phyloP scores from a whole-genome alignment of 2,888 invertebrate genomes.

The Dasypolia templi region DNA sequence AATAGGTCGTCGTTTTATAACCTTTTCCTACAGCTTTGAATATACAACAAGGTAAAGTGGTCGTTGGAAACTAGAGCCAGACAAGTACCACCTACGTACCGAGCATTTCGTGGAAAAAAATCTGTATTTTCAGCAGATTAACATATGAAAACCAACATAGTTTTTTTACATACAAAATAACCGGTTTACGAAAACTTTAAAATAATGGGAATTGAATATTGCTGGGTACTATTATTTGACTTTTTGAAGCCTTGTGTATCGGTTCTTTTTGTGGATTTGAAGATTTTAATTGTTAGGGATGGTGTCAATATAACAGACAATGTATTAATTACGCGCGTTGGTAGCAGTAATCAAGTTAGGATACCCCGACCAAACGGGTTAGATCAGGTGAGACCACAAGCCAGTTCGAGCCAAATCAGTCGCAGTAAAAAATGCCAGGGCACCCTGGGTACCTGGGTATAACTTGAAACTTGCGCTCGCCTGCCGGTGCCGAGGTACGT shows the following conservation, averaged over 20 bases:
- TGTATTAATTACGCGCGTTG: background rate
- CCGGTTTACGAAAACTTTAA: background rate
- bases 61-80: conserved; percentile 21
- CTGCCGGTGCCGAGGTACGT: too few relatives aligned
- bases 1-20: background rate
- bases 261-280: background rate
- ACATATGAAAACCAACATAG: background rate
- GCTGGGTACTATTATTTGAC: background rate
- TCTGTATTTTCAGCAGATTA: conserved; percentile 2
- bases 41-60: conserved; percentile 32
- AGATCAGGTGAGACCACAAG: too few relatives aligned
- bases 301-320: background rate
- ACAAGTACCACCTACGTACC: background rate
- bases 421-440: too few relatives aligned
- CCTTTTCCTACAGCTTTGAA: conserved; percentile 6
- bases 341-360: too few relatives aligned
- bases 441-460: too few relatives aligned
- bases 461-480: too few relatives aligned
- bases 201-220: background rate
- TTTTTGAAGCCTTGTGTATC: background rate
- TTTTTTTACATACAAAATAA: background rate
- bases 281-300: background rate
- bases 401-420: too few relatives aligned
- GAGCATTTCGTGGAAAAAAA: conserved; percentile 21
- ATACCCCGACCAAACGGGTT: too few relatives aligned